A percentile compares a stretch with the other conserved stretches of the same genome.
These are phyloP conservation scores for Tenebrosternarchus preto DNA, from an alignment of 2,113 vertebrate genomes.

Conservation along the genomic window DNA sequence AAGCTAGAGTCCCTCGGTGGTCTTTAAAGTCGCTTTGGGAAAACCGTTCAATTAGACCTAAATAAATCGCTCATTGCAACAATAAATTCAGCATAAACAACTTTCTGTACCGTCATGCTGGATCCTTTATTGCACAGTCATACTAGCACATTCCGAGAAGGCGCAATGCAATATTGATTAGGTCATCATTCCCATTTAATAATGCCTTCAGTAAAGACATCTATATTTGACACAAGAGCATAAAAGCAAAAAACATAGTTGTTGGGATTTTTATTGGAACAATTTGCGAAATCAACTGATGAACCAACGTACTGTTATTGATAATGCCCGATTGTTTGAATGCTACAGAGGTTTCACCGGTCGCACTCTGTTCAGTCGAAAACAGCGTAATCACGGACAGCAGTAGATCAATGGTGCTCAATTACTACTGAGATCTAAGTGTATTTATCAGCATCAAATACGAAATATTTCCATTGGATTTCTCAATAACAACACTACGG, in stretches of 20 bases:
- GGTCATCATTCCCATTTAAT: no score
- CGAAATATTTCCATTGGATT: background rate
- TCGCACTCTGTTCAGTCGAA: constrained; percentile 15
- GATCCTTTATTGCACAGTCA: no score
- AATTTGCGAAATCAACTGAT: background rate
- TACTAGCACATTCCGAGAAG: no score
- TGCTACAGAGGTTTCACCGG: background rate
- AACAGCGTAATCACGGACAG: constrained; percentile 18
- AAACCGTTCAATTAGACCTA: no score
- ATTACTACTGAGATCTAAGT: constrained; percentile 20
- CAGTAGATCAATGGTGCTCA: constrained; percentile 1
- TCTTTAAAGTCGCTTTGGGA: no score
- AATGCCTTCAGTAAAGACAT: no score
- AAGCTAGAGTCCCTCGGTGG: background rate
- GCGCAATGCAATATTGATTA: no score
- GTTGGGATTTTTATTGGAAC: constrained; percentile 2
- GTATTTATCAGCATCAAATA: background rate
- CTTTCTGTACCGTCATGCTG: no score
- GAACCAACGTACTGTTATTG: constrained; percentile 3
- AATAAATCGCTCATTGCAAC: no score
- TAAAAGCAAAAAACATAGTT: background rate
- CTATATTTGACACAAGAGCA: background rate
- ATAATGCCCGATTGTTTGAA: constrained; percentile 27
- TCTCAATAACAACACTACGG: background rate
- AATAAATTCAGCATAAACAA: no score